These are phyloP conservation scores for Anolis sagrei DNA, from an alignment of 2,113 vertebrate genomes.

Conservation along the genomic window DNA sequence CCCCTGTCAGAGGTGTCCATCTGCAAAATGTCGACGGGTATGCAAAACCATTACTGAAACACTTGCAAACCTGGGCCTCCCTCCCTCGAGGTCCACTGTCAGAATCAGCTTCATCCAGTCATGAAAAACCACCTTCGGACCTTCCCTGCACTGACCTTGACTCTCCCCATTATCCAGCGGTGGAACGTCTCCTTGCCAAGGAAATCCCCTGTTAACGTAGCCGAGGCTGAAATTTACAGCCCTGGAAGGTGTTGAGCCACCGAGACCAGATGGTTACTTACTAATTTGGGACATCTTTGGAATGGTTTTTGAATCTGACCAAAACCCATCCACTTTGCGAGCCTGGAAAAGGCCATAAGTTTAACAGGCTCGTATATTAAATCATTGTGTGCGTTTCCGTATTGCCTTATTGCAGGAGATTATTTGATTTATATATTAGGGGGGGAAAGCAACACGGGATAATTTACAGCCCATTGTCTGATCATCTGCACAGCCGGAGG, in stretches of 20 bases:
- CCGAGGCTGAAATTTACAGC: slow-evolving; percentile 64
- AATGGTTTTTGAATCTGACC: slow-evolving; percentile 48
- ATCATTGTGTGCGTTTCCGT: slow-evolving; percentile 47
- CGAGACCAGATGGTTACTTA: slow-evolving; percentile 62
- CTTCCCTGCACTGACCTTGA: slow-evolving; percentile 51
- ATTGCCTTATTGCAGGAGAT: slow-evolving; percentile 35
- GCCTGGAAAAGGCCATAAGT: neutral
- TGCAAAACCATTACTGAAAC: neutral
- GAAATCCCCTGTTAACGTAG: slow-evolving; percentile 55
- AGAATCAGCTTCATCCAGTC: neutral
- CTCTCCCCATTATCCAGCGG: slow-evolving; percentile 34
- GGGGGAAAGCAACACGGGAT: neutral
- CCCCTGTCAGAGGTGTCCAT: too few relatives aligned
- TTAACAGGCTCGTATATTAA: slow-evolving; percentile 47
- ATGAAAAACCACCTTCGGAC: neutral
- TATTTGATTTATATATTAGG: neutral
- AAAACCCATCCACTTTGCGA: slow-evolving; percentile 23
- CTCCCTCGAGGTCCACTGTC: neutral
- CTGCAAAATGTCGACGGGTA: too few relatives aligned
- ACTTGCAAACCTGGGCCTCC: neutral
- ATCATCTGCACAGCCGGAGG: slow-evolving; percentile 35
- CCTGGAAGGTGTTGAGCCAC: slow-evolving; percentile 57
- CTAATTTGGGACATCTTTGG: slow-evolving; percentile 45
- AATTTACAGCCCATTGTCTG: slow-evolving; percentile 45
- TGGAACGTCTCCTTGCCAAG: slow-evolving; percentile 21